Evolutionary conservation across 2,888 invertebrate species (phyloP).

Genomic region (Epirrhoe tristata): DNA sequence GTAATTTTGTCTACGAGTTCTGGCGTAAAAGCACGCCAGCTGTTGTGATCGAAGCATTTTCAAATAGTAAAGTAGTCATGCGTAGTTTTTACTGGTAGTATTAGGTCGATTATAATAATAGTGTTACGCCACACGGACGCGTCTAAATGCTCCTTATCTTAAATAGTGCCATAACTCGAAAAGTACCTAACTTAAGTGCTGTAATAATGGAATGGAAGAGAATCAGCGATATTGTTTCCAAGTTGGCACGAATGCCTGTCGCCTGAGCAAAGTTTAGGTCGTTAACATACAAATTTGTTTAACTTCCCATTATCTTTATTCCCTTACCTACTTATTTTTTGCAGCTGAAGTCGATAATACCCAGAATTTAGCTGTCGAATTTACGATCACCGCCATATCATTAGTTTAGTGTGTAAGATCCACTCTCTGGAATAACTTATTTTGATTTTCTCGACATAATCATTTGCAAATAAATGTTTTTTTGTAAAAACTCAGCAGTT

Average conservation of each 20-base stretch:
- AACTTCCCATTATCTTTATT: constrained; percentile 34
- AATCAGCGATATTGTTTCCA: constrained; percentile 43
- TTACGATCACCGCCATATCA: constrained; percentile 71
- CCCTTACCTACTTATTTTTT: constrained; percentile 26
- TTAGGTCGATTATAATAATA: constrained; percentile 47
- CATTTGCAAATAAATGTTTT: background rate
- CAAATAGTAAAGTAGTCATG: constrained; percentile 42
- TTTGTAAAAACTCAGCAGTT: background rate
- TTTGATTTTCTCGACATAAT: background rate
- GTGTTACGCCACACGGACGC: constrained; percentile 54
- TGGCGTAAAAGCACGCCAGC: constrained; percentile 28
- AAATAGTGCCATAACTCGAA: constrained; percentile 41
- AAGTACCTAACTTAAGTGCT: constrained; percentile 48
- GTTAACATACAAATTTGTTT: constrained; percentile 52
- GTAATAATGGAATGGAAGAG: constrained; percentile 45
- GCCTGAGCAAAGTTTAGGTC: constrained; percentile 49
- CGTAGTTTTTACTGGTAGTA: constrained; percentile 47
- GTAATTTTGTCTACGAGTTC: constrained; percentile 16
- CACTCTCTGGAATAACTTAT: constrained; percentile 43
- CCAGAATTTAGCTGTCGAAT: constrained; percentile 55
- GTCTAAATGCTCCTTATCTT: constrained; percentile 63
- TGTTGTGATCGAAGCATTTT: constrained; percentile 52
- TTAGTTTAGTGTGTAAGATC: constrained; percentile 63
- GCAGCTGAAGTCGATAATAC: constrained; percentile 34
- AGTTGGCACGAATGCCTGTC: constrained; percentile 43